phyloP scores from a whole-genome alignment of 2,113 vertebrate genomes.

The Nipponia nippon region DNA sequence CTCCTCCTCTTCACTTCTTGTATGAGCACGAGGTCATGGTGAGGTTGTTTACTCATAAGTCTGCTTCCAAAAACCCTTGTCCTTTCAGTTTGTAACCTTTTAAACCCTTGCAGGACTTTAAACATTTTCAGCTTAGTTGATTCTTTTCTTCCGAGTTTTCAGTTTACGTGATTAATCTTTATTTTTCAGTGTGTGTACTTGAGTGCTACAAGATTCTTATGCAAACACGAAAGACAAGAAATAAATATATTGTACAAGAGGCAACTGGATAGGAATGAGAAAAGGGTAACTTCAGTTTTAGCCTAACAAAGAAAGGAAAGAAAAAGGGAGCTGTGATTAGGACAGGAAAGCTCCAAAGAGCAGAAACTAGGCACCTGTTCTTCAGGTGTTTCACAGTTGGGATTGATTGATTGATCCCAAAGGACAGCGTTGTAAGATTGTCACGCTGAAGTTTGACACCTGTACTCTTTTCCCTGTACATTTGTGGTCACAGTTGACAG shows the following conservation, averaged over 20 bases:
- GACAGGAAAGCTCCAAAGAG: background rate
- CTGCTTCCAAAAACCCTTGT: slow-evolving; percentile 58
- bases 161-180: slow-evolving; percentile 56
- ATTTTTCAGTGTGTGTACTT: slow-evolving; percentile 44
- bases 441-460: background rate
- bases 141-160: slow-evolving; percentile 10
- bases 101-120: slow-evolving; percentile 29
- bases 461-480: background rate
- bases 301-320: background rate
- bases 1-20: slow-evolving; percentile 59
- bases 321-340: background rate
- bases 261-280: slow-evolving; percentile 48
- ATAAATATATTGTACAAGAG: slow-evolving; percentile 41
- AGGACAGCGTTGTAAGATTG: background rate
- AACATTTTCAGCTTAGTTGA: slow-evolving; percentile 22
- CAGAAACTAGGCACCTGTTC: background rate
- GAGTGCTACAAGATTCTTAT: slow-evolving; percentile 36
- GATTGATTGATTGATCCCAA: background rate
- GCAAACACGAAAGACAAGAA: slow-evolving; percentile 49
- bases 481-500: background rate
- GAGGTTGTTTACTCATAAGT: slow-evolving; percentile 58
- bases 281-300: slow-evolving; percentile 28
- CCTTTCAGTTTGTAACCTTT: slow-evolving; percentile 61
- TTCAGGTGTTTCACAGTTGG: background rate
- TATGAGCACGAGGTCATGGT: slow-evolving; percentile 54